Base-by-base conservation (phyloP, 2,888 invertebrate genomes). In the Sinhomidia bicolor region DNA sequence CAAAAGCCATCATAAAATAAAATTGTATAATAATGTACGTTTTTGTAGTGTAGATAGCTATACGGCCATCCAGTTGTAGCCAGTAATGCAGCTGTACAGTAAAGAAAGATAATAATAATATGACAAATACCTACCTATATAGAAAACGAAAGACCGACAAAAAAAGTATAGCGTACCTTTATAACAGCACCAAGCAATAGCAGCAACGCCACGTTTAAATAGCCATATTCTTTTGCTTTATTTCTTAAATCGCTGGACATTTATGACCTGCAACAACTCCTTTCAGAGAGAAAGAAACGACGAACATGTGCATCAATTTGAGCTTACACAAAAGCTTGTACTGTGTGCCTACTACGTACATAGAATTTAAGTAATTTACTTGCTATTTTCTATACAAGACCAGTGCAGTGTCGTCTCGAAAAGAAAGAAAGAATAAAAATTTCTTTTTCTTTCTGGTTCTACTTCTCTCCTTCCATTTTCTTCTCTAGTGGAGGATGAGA, bases 221-320 rank as follows among this genome's bases (percentile, higher is more conserved):
- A 29, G 76, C 47, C 29, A 54, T 76, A 76, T 51, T 76, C 51
- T 51, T 26, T 51, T 74, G 47, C 74, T 51, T 71, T 51, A 76
- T 76, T 76, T 76, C 51, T 51, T 76, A 51, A 76, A 44, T 76
- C 76, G 9, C 76, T 76, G 76, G 76, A 76, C 76, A 51, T 76
- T 76, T 76, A 76, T 76, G 76, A 76, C 51, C 76, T 51, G 26
- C 9, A 71, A 71, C 76, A 76, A 76, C 47, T 51, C 51, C 17
- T 76, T 54, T 76, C 51, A 51, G 17, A 76, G 51, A 51, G 47
- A 12, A 12, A 47, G 47, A 47, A 14, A 47, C 12, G 41, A 41
- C 9, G 76, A 76, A 54, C 76, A 76, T 76, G 76, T 32, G 47
- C 44, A 44, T 12, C 9, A 41, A 68, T 4, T 41, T 17, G 41